A percentile compares a stretch with the other conserved stretches of the same genome.
These are phyloP conservation scores for Antitype chi DNA, from an alignment of 2,888 invertebrate species.

Conservation along the genomic window DNA sequence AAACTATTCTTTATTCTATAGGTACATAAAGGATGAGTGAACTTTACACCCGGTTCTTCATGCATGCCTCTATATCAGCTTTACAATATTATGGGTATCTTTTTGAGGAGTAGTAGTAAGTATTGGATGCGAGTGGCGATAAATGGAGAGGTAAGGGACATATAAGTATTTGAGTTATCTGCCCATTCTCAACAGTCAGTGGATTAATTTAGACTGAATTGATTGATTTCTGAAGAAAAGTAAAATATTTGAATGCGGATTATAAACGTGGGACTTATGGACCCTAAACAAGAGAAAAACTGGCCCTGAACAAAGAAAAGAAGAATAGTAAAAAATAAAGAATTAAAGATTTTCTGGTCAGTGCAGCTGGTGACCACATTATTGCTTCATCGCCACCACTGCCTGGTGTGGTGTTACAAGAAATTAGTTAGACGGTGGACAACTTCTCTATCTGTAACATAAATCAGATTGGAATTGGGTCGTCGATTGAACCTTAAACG, in stretches of 20 bases:
- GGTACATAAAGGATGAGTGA: no score
- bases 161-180: neutral
- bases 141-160: neutral
- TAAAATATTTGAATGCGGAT: neutral
- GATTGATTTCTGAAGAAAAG: neutral
- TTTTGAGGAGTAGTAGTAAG: no score
- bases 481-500: constrained; percentile 48
- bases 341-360: neutral
- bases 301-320: no score
- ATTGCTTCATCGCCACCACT: neutral
- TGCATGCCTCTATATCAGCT: neutral
- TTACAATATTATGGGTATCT: neutral
- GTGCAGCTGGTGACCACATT: neutral
- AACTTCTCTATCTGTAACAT: constrained; percentile 21
- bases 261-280: neutral
- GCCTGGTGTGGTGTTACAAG: constrained; percentile 19
- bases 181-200: neutral
- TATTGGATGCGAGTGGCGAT: neutral
- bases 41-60: no score
- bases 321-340: neutral
- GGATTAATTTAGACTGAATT: neutral
- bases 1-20: no score
- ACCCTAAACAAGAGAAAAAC: neutral
- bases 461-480: constrained; percentile 43
- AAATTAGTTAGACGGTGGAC: constrained; percentile 11